Base-by-base conservation (phyloP, 1,140 invertebrate species). In the Oryctes rhinoceros region DNA sequence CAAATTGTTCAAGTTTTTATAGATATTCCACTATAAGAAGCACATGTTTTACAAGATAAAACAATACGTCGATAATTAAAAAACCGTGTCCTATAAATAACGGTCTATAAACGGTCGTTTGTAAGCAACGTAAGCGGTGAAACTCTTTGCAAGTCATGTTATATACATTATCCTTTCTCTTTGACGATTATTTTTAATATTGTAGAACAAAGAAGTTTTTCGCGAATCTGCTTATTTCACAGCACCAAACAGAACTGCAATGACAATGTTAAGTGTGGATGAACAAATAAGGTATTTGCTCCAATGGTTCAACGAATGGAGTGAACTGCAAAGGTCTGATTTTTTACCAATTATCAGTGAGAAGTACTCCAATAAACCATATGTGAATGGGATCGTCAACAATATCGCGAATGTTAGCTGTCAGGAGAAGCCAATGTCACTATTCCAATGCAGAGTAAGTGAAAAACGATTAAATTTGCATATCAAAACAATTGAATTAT, bases 221-320 rank as follows among this genome's bases (percentile, higher is more conserved):
- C 24, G 30, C 13, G 13, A 10, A 30, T 53, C 18, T 6, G 18
- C 24, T 76, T 48, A 59, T 49, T 78, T 53, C 47, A 35, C 75
- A 18, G 39, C 47, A 47, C 15, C 49, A 24, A 78, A 59, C 47
- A 20, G 24, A 53, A 59, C 47, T 20, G 49, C 20, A n/a, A 87
- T 87, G 86, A 84, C 83, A n/a, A 83, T 85, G 78, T 76, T 87
- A 67, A 86, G 84, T 83, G 81, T 84, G n/a, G 92, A 94, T 85
- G 92, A 92, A 7, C 94, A 96, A 87, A 87, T 96, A 77, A 90
- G 93, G 75, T 96, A 96, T 86, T 88, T 96, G 78, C 87, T 94
- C 47, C 92, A 95, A 86, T 97, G 96, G 96, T 97, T 97, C 87
- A 90, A 92, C 84, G 94, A 96, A 86, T 97, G 95, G 92, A 96